Conservation (phyloP, 2,113 vertebrate species). For the Junco hyemalis region DNA sequence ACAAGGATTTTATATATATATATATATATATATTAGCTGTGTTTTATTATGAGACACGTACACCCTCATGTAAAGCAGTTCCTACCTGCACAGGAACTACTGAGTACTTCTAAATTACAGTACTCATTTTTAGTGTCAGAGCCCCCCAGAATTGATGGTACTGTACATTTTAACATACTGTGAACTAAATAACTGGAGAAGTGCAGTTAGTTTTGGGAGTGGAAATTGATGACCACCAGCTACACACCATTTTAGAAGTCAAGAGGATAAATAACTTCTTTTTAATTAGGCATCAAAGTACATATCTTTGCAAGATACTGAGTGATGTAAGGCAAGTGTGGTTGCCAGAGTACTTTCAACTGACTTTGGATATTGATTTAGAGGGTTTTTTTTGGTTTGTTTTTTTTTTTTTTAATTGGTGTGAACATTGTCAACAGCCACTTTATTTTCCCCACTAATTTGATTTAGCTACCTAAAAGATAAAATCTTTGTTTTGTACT, state of each 20-base stretch:
- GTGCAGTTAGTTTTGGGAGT: background rate
- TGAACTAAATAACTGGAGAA: background rate
- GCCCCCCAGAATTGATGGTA: background rate
- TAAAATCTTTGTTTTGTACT: background rate
- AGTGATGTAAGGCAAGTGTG: background rate
- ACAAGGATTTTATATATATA: rapidly evolving
- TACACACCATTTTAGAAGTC: background rate
- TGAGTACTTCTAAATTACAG: background rate
- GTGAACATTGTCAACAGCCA: background rate
- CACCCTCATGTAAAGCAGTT: background rate
- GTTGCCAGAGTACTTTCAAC: background rate
- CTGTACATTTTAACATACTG: background rate
- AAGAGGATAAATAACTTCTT: background rate
- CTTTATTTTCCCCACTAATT: background rate
- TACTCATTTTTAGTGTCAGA: background rate
- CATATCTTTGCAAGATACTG: background rate
- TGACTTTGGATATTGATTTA: background rate
- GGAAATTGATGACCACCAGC: background rate
- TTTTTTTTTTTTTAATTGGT: background rate
- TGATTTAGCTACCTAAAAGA: background rate
- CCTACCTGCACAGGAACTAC: background rate
- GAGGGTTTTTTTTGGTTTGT: no score
- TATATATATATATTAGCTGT: background rate
- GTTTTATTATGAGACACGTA: background rate
- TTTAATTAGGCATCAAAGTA: background rate